These are phyloP conservation scores for Sternarchorhynchus goeldii DNA, from an alignment of 2,797 vertebrate species.

Conservation along the genomic window DNA sequence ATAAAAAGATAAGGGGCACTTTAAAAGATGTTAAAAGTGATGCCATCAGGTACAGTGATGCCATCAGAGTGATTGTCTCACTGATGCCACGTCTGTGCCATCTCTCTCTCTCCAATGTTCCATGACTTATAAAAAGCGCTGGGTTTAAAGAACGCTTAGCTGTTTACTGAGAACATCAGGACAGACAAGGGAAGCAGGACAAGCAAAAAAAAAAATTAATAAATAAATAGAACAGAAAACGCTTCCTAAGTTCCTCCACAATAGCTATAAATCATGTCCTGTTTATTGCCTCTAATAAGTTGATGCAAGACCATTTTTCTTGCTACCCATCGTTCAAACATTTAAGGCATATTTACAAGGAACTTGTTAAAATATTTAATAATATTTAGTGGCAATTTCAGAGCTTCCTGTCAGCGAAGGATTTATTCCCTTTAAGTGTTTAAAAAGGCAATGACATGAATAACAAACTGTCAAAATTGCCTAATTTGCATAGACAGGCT, in stretches of 20 bases:
- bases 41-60: slow-evolving; percentile 55
- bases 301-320: slow-evolving; percentile 86
- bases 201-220: slow-evolving; percentile 62
- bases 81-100: slow-evolving; percentile 60
- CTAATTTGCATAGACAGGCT: slow-evolving; percentile 84
- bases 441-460: slow-evolving; percentile 85
- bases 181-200: slow-evolving; percentile 72
- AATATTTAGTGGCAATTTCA: slow-evolving; percentile 88
- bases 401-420: slow-evolving; percentile 73
- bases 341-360: slow-evolving; percentile 88
- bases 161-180: slow-evolving; percentile 74
- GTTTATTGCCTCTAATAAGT: slow-evolving; percentile 87
- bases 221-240: slow-evolving; percentile 59
- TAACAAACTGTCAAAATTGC: slow-evolving; percentile 84
- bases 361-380: slow-evolving; percentile 91
- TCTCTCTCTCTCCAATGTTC: slow-evolving; percentile 59
- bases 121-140: slow-evolving; percentile 70
- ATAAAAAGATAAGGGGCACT: slow-evolving; percentile 67
- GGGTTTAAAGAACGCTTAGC: slow-evolving; percentile 72
- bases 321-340: slow-evolving; percentile 82
- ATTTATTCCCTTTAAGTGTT: slow-evolving; percentile 85
- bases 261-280: slow-evolving; percentile 77
- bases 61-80: slow-evolving; percentile 58
- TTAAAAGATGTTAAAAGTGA: slow-evolving; percentile 72
- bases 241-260: slow-evolving; percentile 74